These are phyloP conservation scores for Chrysaora quinquecirrha DNA, from an alignment of 30 jellyfish, hydroid and myxozoan genomes.

Conservation along the genomic window DNA sequence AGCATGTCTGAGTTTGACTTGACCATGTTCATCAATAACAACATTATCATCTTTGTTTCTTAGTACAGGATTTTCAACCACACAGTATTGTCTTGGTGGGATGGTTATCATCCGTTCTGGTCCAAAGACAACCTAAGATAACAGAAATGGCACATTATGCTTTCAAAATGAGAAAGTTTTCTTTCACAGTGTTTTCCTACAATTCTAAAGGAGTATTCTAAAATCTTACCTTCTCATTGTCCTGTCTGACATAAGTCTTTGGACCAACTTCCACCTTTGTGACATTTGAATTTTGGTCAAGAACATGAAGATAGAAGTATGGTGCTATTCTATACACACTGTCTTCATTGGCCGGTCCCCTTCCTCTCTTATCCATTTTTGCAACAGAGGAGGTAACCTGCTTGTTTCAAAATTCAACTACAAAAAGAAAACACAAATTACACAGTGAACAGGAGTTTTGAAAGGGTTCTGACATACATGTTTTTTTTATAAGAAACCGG, in stretches of 20 bases:
- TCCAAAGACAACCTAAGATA: constrained; percentile 86
- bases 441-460: too few relatives aligned
- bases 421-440: too few relatives aligned
- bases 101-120: constrained; percentile 97
- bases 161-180: too few relatives aligned
- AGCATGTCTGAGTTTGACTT: constrained; percentile 96
- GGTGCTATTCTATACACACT: constrained; percentile 97
- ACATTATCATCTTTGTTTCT: constrained; percentile 79
- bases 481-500: too few relatives aligned
- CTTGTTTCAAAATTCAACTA: too few relatives aligned
- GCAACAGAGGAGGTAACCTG: too few relatives aligned
- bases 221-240: constrained; percentile 91
- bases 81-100: constrained; percentile 98
- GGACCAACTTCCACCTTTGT: constrained; percentile 98
- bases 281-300: constrained; percentile 97
- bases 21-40: constrained; percentile 89
- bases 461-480: too few relatives aligned
- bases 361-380: not conserved
- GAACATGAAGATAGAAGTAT: constrained; percentile 87
- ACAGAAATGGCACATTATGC: too few relatives aligned
- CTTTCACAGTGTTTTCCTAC: too few relatives aligned
- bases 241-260: constrained; percentile 96
- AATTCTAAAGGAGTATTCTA: too few relatives aligned
- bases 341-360: constrained; percentile 23
- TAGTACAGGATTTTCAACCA: constrained; percentile 93